Base-by-base conservation (phyloP, 2,113 vertebrate species). In the Podiceps cristatus region DNA sequence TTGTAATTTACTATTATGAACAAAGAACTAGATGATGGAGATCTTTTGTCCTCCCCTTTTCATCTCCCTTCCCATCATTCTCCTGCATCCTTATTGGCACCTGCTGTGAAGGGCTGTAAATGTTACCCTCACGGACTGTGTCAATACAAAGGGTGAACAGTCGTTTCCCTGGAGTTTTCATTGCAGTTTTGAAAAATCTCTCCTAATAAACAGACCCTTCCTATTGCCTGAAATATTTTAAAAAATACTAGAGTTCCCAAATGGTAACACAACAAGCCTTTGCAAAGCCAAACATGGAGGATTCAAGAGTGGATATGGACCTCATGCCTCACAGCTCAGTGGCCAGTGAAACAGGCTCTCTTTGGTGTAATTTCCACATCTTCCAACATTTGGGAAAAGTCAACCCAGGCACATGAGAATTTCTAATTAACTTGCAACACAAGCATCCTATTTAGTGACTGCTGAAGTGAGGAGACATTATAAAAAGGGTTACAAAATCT, bases 401-500 rank as follows among this genome's bases (percentile, higher is more conserved):
- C 84, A 92, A 28, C 60, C 4, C 8, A 5, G 62, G 37, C 69
- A 79, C 56, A 76, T 0, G 7, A 96, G 74, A 88, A 58, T 85
- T 75, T 59, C 86, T 91, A 97, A 97, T 97, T 94, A 84, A 91
- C 64, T 89, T 88, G 64, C 88, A 94, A 95, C 25, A 90, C 80
- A 97, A 96, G 84, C 69, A 79, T 74, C 62, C 47, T 93, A 85
- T 67, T 82, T 78, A 97, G 85, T 88, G 96, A 86, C 77, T 96
- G 93, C 78, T 95, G 87, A 98, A 97, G 96, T 75, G 88, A 92
- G 78, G 50, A 93, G 93, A 72, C 67, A 73, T 56, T 83, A 78
- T 92, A 93, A 95, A 96, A 77, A 55, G 73, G 96, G 97, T 94
- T 97, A 97, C 85, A 93, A 96, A 96, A 97, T 93, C 62, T 88